Percentiles rank a stretch among this genome's conserved stretches.
Evolutionary conservation across 1,140 invertebrate genomes (phyloP).

Genomic region (Paralvinella palmiformis): DNA sequence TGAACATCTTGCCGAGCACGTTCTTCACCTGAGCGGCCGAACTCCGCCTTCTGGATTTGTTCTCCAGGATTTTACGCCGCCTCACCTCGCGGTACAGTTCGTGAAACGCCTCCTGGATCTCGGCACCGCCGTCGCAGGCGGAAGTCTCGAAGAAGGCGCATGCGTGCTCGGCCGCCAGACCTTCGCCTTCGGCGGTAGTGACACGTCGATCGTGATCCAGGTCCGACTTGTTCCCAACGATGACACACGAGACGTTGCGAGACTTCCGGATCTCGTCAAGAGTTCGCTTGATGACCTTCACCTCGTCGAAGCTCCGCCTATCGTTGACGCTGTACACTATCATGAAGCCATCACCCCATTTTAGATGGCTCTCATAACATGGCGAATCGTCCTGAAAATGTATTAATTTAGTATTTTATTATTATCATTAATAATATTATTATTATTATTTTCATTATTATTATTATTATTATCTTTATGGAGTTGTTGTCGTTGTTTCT

Average conservation of each 20-base stretch:
- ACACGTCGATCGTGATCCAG: constrained; percentile 4
- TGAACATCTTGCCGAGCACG: constrained; percentile 42
- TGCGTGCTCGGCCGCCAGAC: constrained; percentile 22
- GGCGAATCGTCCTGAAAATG: no score
- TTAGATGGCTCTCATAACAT: constrained; percentile 81
- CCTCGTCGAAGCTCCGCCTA: constrained; percentile 82
- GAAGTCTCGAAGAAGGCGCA: constrained; percentile 25
- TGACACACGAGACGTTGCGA: background rate
- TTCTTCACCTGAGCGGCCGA: constrained; percentile 46
- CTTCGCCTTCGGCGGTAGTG: constrained; percentile 19
- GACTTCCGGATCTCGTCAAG: background rate
- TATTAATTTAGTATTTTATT: no score
- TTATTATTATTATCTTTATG: no score
- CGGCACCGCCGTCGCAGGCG: constrained; percentile 23
- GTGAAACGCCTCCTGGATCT: constrained; percentile 24
- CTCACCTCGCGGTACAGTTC: constrained; percentile 38
- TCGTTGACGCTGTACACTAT: constrained; percentile 82
- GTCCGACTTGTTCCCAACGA: constrained; percentile 21
- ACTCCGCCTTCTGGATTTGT: constrained; percentile 40
- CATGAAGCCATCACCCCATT: constrained; percentile 47
- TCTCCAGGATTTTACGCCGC: constrained; percentile 38
- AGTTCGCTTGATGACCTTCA: constrained; percentile 46
- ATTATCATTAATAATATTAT: no score
- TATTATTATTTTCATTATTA: no score
- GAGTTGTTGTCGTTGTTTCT: no score